phyloP scores from a whole-genome alignment of 2,797 vertebrate genomes.

The Rhyacichthys aspro region DNA sequence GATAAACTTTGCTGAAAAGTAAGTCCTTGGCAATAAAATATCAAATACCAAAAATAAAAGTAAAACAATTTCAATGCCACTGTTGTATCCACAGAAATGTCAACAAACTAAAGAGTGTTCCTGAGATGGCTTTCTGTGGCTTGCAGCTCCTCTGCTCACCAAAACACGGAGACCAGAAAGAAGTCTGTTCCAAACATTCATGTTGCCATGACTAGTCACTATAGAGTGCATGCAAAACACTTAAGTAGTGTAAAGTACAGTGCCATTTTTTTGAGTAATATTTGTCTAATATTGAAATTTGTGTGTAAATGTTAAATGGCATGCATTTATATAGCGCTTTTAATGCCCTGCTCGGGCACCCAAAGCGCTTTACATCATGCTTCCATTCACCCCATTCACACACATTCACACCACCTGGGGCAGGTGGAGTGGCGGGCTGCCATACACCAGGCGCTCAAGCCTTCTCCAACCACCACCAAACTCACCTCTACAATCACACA shows the following conservation, averaged over 20 bases:
- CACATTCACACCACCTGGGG: too few species aligned
- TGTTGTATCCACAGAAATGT: slow-evolving; percentile 71
- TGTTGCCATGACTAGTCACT: not conserved
- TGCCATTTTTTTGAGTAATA: too few species aligned
- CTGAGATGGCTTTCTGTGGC: slow-evolving; percentile 88
- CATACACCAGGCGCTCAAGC: too few species aligned
- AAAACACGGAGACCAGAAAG: slow-evolving; percentile 83
- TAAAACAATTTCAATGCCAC: not conserved
- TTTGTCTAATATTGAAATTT: too few species aligned
- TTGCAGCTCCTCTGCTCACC: slow-evolving; percentile 85
- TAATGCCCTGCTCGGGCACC: too few species aligned
- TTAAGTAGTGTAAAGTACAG: not conserved
- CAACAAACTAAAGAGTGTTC: slow-evolving; percentile 75
- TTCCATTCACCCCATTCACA: too few species aligned
- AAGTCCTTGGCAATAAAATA: slow-evolving; percentile 56
- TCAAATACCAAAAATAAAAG: not conserved
- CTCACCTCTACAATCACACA: too few species aligned
- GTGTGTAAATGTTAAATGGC: too few species aligned
- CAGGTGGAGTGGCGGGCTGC: too few species aligned
- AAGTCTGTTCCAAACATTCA: slow-evolving; percentile 72
- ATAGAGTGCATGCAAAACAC: not conserved
- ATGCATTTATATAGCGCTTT: too few species aligned
- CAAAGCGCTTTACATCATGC: too few species aligned
- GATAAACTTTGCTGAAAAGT: slow-evolving; percentile 77
- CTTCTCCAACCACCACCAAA: too few species aligned